These are phyloP conservation scores for Gorsachius goisagi DNA, from an alignment of 2,113 vertebrate species.

Conservation along the genomic window DNA sequence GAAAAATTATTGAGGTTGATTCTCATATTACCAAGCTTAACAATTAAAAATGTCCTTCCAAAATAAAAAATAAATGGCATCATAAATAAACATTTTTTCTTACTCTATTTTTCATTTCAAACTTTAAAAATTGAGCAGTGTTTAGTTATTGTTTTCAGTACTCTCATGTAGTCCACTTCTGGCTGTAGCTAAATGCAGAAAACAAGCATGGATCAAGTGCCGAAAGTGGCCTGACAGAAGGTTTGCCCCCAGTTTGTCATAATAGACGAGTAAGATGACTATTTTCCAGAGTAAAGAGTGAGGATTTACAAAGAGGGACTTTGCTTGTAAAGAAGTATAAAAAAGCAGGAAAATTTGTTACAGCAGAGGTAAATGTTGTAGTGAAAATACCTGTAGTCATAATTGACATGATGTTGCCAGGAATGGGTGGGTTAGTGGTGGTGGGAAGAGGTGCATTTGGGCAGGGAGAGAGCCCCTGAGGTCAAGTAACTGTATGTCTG, in stretches of 20 bases:
- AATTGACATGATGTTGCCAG: too few relatives aligned
- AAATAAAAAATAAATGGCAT: neutral
- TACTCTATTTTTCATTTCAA: neutral
- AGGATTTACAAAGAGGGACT: neutral
- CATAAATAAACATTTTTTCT: neutral
- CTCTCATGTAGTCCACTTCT: neutral
- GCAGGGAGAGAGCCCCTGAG: fast-evolving
- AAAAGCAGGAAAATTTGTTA: neutral
- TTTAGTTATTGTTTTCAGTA: neutral
- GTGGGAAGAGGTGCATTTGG: neutral
- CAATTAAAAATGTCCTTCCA: neutral
- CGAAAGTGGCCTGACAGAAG: neutral
- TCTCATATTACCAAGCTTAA: neutral
- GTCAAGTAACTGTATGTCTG: fast-evolving
- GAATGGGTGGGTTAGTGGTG: neutral
- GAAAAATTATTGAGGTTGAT: neutral
- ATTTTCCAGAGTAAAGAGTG: neutral
- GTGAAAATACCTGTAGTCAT: neutral
- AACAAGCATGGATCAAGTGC: neutral
- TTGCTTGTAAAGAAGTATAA: neutral
- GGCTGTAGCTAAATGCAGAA: neutral
- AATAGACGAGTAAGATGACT: neutral
- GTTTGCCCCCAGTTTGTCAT: neutral
- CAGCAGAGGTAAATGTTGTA: neutral
- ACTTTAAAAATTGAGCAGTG: neutral